Conservation (phyloP, 2,888 invertebrate genomes). For the Cephus pygmeus region DNA sequence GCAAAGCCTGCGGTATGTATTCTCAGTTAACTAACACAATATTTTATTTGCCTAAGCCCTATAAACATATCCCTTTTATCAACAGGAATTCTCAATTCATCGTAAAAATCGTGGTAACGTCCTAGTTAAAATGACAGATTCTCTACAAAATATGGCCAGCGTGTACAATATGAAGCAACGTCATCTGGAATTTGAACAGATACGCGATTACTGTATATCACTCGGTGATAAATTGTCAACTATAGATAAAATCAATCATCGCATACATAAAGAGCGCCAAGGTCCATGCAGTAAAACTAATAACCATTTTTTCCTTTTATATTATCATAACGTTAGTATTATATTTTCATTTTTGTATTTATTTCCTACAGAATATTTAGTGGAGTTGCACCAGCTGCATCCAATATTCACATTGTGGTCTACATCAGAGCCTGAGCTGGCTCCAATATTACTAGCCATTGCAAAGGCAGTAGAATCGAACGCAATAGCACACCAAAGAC, state of each 20-base stretch:
- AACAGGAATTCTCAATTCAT: constrained; percentile 73
- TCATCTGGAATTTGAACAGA: constrained; percentile 73
- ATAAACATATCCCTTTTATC: background rate
- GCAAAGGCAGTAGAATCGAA: constrained; percentile 68
- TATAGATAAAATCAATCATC: constrained; percentile 74
- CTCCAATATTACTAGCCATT: constrained; percentile 65
- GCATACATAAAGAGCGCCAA: constrained; percentile 74
- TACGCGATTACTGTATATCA: constrained; percentile 71
- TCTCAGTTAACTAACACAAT: background rate
- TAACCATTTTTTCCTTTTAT: background rate
- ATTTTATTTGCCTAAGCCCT: background rate
- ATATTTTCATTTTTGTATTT: constrained; percentile 2
- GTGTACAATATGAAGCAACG: constrained; percentile 71
- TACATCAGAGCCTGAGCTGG: constrained; percentile 70
- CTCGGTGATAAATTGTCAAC: constrained; percentile 73
- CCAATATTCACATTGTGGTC: constrained; percentile 74
- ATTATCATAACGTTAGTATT: background rate
- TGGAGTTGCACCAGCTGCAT: constrained; percentile 71
- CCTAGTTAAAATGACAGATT: constrained; percentile 70
- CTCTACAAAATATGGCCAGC: constrained; percentile 70
- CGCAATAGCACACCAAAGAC: constrained; percentile 67
- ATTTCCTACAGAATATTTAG: constrained; percentile 65
- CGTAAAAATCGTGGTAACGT: constrained; percentile 72
- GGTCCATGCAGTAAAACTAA: constrained; percentile 50
- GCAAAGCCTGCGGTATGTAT: constrained; percentile 72